These are phyloP conservation scores for Nycticebus coucang DNA, from an alignment of 2,113 vertebrate species.

Conservation along the genomic window DNA sequence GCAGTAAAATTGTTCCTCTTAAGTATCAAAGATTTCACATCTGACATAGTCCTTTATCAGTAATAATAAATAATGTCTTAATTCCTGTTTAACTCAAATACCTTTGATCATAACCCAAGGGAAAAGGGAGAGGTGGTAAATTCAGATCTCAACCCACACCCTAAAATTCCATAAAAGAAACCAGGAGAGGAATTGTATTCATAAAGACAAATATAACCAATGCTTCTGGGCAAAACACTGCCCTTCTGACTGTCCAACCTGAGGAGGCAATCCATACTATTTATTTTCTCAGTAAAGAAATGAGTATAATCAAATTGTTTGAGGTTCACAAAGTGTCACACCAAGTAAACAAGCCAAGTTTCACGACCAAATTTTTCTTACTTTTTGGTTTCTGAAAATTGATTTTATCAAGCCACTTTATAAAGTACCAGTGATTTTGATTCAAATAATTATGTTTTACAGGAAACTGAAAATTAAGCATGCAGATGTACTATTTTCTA, in stretches of 20 bases:
- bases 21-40: background rate
- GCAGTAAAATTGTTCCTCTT: conserved; percentile 2
- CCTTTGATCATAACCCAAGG: background rate
- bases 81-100: conserved; percentile 5
- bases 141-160: background rate
- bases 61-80: background rate
- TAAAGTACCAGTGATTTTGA: conserved; percentile 22
- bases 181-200: background rate
- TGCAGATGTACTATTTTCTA: background rate
- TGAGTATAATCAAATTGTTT: background rate
- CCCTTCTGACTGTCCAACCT: background rate
- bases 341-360: conserved; percentile 33
- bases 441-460: background rate
- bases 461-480: conserved; percentile 37
- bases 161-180: background rate
- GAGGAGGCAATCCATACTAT: background rate
- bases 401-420: background rate
- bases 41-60: background rate
- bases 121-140: background rate
- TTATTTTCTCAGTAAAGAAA: conserved; percentile 27
- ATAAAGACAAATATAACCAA: background rate
- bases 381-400: background rate
- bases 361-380: background rate
- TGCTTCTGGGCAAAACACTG: background rate
- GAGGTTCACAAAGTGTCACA: background rate